Evolutionary conservation across 2,888 invertebrate species (phyloP).

Genomic region (Gastrophysa polygoni): DNA sequence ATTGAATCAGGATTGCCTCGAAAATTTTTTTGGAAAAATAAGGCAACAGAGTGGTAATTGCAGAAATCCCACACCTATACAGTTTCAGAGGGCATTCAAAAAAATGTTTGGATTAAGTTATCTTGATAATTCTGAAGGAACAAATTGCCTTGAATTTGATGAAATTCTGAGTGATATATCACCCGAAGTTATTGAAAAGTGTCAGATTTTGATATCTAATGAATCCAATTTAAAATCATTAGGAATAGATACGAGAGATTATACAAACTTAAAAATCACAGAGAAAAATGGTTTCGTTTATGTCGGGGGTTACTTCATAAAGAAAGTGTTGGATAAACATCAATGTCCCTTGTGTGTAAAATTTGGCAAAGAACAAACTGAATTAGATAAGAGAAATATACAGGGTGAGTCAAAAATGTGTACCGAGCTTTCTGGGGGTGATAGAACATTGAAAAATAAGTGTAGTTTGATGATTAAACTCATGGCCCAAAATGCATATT

Average conservation of each 20-base stretch:
- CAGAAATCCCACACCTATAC: too few relatives aligned
- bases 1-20: too few relatives aligned
- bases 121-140: too few relatives aligned
- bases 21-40: slow-evolving; percentile 41
- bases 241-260: slow-evolving; percentile 14
- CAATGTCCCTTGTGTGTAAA: slow-evolving; percentile 16
- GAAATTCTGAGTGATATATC: slow-evolving; percentile 26
- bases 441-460: too few relatives aligned
- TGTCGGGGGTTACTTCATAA: slow-evolving; percentile 25
- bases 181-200: slow-evolving; percentile 18
- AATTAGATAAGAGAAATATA: too few relatives aligned
- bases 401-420: too few relatives aligned
- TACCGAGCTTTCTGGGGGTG: too few relatives aligned
- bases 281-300: slow-evolving; percentile 28
- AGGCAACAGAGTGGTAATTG: too few relatives aligned
- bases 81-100: slow-evolving; percentile 32
- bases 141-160: slow-evolving; percentile 30
- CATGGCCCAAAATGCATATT: too few relatives aligned
- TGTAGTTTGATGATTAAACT: too few relatives aligned
- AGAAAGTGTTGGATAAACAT: slow-evolving; percentile 21
- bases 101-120: slow-evolving; percentile 32
- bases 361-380: slow-evolving; percentile 16
- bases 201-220: not conserved
- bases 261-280: slow-evolving; percentile 16
- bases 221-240: not conserved